A percentile compares a stretch with the other conserved stretches of the same genome.
phyloP scores from a whole-genome alignment of 2,113 vertebrate species.

The Chaenogobius annularis region DNA sequence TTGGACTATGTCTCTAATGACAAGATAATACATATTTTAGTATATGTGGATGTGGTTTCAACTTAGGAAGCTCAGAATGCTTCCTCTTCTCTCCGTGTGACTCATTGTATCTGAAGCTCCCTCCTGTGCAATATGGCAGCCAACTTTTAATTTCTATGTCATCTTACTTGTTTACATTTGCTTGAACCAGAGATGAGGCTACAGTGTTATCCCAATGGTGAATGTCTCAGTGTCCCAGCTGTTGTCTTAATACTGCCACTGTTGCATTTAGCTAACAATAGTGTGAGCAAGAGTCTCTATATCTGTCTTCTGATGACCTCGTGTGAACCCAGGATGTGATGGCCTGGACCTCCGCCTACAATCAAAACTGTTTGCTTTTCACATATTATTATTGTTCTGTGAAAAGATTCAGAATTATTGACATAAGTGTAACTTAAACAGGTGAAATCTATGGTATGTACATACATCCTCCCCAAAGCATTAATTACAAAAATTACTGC shows the following conservation, averaged over 20 bases:
- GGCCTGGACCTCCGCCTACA: neutral
- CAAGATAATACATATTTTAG: neutral
- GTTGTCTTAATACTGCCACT: constrained; percentile 2
- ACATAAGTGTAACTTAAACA: neutral
- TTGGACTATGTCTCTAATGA: neutral
- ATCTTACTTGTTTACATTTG: constrained; percentile 5
- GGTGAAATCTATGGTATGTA: constrained; percentile 6
- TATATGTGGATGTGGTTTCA: neutral
- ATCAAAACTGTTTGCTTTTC: neutral
- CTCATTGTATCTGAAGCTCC: neutral
- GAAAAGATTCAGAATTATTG: neutral
- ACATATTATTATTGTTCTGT: neutral
- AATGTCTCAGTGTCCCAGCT: constrained; percentile 9
- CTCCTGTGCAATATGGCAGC: neutral
- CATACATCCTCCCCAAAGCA: constrained; percentile 23
- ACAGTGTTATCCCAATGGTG: neutral
- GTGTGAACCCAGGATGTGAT: constrained; percentile 6
- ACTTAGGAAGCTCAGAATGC: neutral
- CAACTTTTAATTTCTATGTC: neutral
- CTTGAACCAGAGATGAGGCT: neutral
- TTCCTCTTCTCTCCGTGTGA: neutral
- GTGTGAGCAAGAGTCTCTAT: constrained; percentile 8
- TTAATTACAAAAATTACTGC: constrained; percentile 23
- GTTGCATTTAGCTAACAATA: constrained; percentile 6
- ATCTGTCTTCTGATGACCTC: constrained; percentile 6